Evolutionary conservation across 2,888 invertebrate genomes (phyloP).

Genomic region (Pachymerium ferrugineum): DNA sequence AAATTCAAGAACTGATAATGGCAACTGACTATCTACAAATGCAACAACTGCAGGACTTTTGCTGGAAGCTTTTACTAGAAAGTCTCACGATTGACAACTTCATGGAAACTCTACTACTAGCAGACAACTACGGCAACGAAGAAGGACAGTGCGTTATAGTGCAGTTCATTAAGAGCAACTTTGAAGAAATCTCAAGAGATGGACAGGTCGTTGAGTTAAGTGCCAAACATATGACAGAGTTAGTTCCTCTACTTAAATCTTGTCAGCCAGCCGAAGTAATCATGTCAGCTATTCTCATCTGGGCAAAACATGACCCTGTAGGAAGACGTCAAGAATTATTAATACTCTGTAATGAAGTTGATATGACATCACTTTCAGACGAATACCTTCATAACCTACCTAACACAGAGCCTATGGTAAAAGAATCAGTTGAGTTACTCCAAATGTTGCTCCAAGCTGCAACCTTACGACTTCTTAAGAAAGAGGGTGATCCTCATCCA

Average conservation of each 20-base stretch:
- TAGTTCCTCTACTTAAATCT: neutral
- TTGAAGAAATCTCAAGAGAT: neutral
- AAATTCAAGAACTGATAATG: neutral
- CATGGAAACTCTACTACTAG: neutral
- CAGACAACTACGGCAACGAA: neutral
- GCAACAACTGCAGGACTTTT: neutral
- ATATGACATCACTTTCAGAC: neutral
- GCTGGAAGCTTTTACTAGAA: neutral
- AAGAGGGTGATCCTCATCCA: too few species aligned
- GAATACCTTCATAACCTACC: neutral
- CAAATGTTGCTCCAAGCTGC: neutral
- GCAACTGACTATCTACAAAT: neutral
- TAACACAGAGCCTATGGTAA: neutral
- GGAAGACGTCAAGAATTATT: neutral
- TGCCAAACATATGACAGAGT: neutral
- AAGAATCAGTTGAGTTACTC: neutral
- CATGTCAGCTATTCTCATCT: neutral
- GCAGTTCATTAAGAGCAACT: neutral
- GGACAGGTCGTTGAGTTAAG: neutral
- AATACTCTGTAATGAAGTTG: neutral
- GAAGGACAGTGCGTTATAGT: neutral
- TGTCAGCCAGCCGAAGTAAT: neutral
- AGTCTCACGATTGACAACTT: neutral
- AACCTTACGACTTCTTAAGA: neutral
- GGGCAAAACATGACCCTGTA: neutral